Evolutionary conservation across 2,113 vertebrate genomes (phyloP), one percentile per base, ranked within the genome.

Genomic region (Etheostoma cragini): DNA sequence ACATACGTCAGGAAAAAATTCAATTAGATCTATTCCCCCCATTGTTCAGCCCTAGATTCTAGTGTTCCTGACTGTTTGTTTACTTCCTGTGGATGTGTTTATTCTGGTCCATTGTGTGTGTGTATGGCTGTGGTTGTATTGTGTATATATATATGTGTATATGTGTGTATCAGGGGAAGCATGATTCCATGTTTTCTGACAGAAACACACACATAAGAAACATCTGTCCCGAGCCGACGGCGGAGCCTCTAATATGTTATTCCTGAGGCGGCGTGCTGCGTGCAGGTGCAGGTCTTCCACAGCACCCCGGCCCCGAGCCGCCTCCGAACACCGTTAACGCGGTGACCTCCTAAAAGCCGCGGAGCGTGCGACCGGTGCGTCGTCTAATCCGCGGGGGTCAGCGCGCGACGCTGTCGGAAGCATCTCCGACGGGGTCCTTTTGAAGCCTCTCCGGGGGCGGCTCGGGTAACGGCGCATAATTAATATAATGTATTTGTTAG

Each of bases 401-500:
- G 8, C 69, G 26, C 81, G 69, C 73, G 83, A 80, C 78, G 56
- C 57, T 61, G 49, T 78, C 79, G 61, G 83, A 85, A 74, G 78
- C 92, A 79, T 84, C 76, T 73, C 69, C 73, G 85, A 82, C 64
- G 33, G 80, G 80, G 64, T 81, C 84, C 82, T 91, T 38, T 89
- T 90, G 81, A 92, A 91, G 65, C 72, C 63, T 90, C 89, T 90
- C 83, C 12, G 11, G 85, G 88, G 90, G 89, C 69, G 88, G 78
- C 80, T 94, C 87, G 47, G 71, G 76, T 93, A 80, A 90, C 93
- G 26, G 66, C 52, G 82, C 87, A 81, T 89, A 94, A 90, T 94
- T 90, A 93, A 91, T 91, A 84, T 85, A 86, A 90, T 92, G 67
- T 92, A 91, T 92, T 94, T 91, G 85, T 92, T 94, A 90, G 80